Conservation (phyloP, 2,888 invertebrate genomes). For the Apantesis nais region DNA sequence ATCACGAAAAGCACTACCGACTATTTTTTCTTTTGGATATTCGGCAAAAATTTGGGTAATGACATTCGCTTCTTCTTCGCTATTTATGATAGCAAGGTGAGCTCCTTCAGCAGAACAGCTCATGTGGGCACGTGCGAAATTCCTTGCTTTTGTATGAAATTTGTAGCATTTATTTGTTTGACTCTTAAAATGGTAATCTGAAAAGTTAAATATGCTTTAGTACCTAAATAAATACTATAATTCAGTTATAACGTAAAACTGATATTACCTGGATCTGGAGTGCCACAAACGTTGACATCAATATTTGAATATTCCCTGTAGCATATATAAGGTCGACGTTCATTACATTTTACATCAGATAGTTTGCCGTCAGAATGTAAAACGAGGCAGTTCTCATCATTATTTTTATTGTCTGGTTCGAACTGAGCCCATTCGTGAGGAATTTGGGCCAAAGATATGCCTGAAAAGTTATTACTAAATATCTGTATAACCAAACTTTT, state of each 20-base stretch:
- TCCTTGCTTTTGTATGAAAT: conserved; percentile 53
- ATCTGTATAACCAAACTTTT: too few species aligned
- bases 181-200: conserved; percentile 53
- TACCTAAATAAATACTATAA: background rate
- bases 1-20: background rate
- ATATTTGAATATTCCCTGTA: background rate
- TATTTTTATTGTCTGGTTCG: conserved; percentile 19
- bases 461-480: background rate
- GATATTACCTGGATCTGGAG: background rate
- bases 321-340: background rate
- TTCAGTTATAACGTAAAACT: background rate
- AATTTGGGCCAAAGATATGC: conserved; percentile 7
- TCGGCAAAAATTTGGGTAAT: conserved; percentile 42
- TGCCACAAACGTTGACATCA: background rate
- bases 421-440: conserved; percentile 4
- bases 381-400: background rate
- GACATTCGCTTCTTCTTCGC: conserved; percentile 46
- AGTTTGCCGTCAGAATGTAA: background rate
- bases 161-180: conserved; percentile 63
- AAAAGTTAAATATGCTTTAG: conserved; percentile 1
- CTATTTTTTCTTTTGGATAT: background rate
- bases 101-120: conserved; percentile 60
- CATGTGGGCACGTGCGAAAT: conserved; percentile 59
- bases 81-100: conserved; percentile 60
- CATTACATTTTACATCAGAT: background rate